Evolutionary conservation across 2,113 vertebrate genomes (phyloP).

Genomic region (Corvus cornix): DNA sequence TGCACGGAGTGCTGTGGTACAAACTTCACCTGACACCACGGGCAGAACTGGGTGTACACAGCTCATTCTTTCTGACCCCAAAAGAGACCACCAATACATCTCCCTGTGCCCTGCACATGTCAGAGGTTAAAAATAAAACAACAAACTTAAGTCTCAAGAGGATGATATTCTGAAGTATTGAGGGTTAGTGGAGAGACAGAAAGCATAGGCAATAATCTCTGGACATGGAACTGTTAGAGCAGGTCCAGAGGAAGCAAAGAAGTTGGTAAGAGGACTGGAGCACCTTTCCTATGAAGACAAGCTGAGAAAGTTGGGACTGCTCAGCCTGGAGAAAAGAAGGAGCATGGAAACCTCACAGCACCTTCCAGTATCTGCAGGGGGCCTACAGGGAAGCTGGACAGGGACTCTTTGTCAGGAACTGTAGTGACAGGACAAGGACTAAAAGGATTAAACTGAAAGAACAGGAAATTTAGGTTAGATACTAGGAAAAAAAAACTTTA

Average conservation of each 20-base stretch:
- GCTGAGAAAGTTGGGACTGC: background rate
- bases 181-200: background rate
- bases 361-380: background rate
- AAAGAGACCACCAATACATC: background rate
- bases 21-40: background rate
- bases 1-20: rapidly evolving
- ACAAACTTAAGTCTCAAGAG: background rate
- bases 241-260: background rate
- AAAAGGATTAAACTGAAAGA: background rate
- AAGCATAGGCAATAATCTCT: background rate
- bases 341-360: background rate
- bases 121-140: background rate
- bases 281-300: background rate
- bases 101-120: rapidly evolving
- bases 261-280: background rate
- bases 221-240: background rate
- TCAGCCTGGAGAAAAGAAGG: background rate
- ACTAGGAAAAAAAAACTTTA: background rate
- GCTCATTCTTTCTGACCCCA: background rate
- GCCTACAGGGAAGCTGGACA: background rate
- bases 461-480: background rate
- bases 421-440: background rate
- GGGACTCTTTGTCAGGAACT: background rate
- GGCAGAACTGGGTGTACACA: background rate
- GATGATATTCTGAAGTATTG: background rate